Percentiles rank a stretch among this genome's conserved stretches.
Evolutionary conservation across 1,140 invertebrate species (phyloP).

Genomic region (Schlechtendalia chinensis): DNA sequence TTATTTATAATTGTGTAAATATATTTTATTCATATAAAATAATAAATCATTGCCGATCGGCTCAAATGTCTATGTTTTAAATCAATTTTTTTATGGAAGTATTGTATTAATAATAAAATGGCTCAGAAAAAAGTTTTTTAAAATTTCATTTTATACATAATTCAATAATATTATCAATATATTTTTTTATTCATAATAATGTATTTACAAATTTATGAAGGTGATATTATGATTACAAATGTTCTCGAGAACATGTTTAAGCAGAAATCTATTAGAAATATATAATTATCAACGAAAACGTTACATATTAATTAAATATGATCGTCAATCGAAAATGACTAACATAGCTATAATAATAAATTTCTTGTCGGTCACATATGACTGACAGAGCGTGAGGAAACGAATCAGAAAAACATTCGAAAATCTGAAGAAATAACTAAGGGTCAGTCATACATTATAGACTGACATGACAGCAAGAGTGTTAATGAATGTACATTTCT

Average conservation of each 20-base stretch:
- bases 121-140: not conserved
- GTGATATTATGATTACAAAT: not conserved
- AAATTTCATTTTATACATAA: not conserved
- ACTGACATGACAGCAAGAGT: not conserved
- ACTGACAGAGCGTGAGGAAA: not conserved
- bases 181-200: not conserved
- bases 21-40: too few species aligned
- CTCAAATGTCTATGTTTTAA: not conserved
- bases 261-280: not conserved
- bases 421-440: not conserved
- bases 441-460: constrained; percentile 1
- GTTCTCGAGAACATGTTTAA: not conserved
- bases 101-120: not conserved
- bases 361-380: not conserved
- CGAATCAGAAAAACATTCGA: not conserved
- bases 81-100: not conserved
- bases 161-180: not conserved
- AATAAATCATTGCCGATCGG: too few species aligned
- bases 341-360: not conserved
- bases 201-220: not conserved
- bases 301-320: not conserved
- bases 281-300: not conserved
- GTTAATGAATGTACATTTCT: too few species aligned
- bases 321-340: not conserved
- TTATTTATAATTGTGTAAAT: too few species aligned